These are phyloP conservation scores for Latrodectus hesperus DNA, from an alignment of 2,888 invertebrate genomes.

Conservation along the genomic window DNA sequence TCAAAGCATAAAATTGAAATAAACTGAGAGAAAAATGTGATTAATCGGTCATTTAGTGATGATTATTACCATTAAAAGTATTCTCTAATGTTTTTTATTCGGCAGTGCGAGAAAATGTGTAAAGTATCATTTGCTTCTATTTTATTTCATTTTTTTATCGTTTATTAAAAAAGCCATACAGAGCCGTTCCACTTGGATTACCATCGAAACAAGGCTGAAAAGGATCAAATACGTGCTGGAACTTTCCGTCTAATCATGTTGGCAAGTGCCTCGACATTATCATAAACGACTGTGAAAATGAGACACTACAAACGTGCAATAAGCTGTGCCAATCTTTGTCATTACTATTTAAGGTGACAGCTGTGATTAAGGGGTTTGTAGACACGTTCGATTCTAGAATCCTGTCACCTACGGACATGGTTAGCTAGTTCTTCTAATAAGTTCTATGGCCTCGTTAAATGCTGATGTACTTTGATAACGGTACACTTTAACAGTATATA, in stretches of 20 bases:
- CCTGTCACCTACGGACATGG: slow-evolving; percentile 49
- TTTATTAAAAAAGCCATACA: neutral
- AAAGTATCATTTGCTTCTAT: too few species aligned
- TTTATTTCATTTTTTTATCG: neutral
- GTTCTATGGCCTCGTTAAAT: slow-evolving; percentile 25
- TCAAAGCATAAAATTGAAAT: too few species aligned
- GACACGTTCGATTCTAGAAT: slow-evolving; percentile 24
- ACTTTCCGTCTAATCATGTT: slow-evolving; percentile 54
- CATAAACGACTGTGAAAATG: slow-evolving; percentile 62
- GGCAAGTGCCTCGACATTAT: slow-evolving; percentile 42
- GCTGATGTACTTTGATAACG: slow-evolving; percentile 20
- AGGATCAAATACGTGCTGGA: slow-evolving; percentile 15
- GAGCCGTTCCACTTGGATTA: slow-evolving; percentile 41
- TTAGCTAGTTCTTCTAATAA: slow-evolving; percentile 46
- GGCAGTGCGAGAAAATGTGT: too few species aligned
- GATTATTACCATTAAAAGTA: too few species aligned
- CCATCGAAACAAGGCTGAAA: slow-evolving; percentile 31
- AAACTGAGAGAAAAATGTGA: too few species aligned
- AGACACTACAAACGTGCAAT: slow-evolving; percentile 45
- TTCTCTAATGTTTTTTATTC: too few species aligned
- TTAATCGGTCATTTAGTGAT: too few species aligned
- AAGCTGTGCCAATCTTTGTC: slow-evolving; percentile 55
- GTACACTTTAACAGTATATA: neutral
- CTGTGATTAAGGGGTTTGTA: slow-evolving; percentile 48
- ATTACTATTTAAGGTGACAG: slow-evolving; percentile 62